Evolutionary conservation across 1,140 invertebrate genomes (phyloP).

Genomic region (Dinothrombium tinctorium): DNA sequence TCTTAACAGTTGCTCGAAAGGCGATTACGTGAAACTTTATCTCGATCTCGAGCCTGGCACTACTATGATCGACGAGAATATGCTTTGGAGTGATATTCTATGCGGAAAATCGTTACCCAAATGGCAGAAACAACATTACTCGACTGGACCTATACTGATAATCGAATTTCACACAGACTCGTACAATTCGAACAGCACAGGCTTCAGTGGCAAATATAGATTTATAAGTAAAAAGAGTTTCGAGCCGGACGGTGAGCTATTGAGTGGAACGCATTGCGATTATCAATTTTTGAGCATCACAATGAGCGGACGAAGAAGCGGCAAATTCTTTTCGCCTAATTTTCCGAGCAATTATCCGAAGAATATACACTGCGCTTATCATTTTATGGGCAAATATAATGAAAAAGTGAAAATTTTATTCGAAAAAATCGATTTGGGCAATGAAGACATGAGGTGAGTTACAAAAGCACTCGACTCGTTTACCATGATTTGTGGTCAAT

Average conservation of each 20-base stretch:
- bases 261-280: slow-evolving; percentile 19
- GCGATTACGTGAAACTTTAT: no score
- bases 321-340: slow-evolving; percentile 46
- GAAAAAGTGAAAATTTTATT: slow-evolving; percentile 22
- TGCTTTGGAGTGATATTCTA: background rate
- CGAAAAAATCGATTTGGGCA: slow-evolving; percentile 15
- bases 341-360: slow-evolving; percentile 45
- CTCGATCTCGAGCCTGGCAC: no score
- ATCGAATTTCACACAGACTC: background rate
- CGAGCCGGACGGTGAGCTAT: slow-evolving; percentile 37
- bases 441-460: slow-evolving; percentile 11
- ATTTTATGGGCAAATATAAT: slow-evolving; percentile 39
- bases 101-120: background rate
- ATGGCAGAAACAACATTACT: background rate
- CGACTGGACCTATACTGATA: background rate
- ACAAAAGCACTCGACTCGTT: background rate
- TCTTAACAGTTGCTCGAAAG: no score
- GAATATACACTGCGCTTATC: slow-evolving; percentile 49
- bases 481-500: background rate
- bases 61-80: no score
- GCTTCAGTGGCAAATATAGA: background rate
- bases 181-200: background rate
- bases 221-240: slow-evolving; percentile 22
- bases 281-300: slow-evolving; percentile 2
- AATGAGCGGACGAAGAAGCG: slow-evolving; percentile 27